Evolutionary conservation across 2,797 vertebrate genomes (phyloP), one percentile per base, ranked within the genome.

Genomic region (Octomys mimax): DNA sequence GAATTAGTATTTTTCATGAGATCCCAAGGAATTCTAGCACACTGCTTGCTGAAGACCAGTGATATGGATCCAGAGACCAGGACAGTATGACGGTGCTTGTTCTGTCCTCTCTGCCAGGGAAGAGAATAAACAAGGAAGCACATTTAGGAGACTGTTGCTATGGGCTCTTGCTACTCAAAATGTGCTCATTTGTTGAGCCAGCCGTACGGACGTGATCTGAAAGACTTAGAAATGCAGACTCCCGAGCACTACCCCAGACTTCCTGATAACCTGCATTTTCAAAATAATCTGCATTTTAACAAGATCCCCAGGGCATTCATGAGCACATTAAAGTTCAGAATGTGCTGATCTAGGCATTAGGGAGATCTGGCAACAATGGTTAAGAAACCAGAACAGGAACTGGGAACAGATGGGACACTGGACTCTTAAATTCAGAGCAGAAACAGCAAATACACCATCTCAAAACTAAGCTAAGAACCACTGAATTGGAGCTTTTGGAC

Each of bases 241-340:
- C 36, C 62, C 42, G 82, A 75, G 73, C 22, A 71, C 62, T 68
- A 75, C 9, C 33, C 22, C 7, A 83, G 39, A 52, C 46, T 28
- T 91, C 75, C 70, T 83, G 42, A 81, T 87, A 42, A 92, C 46
- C 81, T 94, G 39, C 42, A 71, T 92, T 92, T 91, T 83, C 39
- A 92, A 95, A 46, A 46, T 80, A 46, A 89, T 64, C 81, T 87
- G 80, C 42, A 61, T 79, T 80, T 78, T 88, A 91, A 91, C 26
- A 78, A 89, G 73, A 46, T 71, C 6, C 8, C 33, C 33, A 36
- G 24, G 64, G 33, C 19, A 66, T n/a, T 84, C 33, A 31, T 9
- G 19, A n/a, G 54, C 10, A 88, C 3, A 19, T 79, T 87, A 31
- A 89, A 73, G 71, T 92, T n/a, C 70, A 26, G 75, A 49, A 71